Conservation (phyloP, 2,113 vertebrate species). For the Neodontobutis hainanensis region DNA sequence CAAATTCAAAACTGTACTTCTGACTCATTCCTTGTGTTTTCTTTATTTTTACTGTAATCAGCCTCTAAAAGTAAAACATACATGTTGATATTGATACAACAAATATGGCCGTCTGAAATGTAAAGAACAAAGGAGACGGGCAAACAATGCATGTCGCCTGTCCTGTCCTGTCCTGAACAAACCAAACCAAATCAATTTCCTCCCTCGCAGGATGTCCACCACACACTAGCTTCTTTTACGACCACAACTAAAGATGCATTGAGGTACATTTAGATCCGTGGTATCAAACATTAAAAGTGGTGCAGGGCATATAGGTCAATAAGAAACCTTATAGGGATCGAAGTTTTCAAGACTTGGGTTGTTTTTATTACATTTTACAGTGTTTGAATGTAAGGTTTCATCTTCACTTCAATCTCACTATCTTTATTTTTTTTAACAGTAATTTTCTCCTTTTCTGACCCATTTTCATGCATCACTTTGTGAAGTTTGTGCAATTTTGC, state of each 20-base stretch:
- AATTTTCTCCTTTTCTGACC: background rate
- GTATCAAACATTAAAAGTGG: too few species aligned
- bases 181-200: conserved; percentile 57
- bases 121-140: conserved; percentile 15
- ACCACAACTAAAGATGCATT: conserved; percentile 53
- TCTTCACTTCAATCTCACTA: conserved; percentile 29
- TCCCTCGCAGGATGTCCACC: conserved; percentile 60
- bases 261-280: background rate
- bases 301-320: too few species aligned
- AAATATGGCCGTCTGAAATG: conserved; percentile 20
- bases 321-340: too few species aligned
- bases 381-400: too few species aligned
- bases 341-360: too few species aligned
- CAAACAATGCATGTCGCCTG: conserved; percentile 26
- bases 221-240: conserved; percentile 36
- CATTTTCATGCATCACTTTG: too few species aligned
- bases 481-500: too few species aligned
- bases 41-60: conserved; percentile 9
- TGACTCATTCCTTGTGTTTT: conserved; percentile 42
- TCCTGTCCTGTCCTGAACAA: conserved; percentile 41
- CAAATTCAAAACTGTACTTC: conserved; percentile 52
- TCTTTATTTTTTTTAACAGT: conserved; percentile 29
- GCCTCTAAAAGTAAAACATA: conserved; percentile 12
- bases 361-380: too few species aligned
- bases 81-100: conserved; percentile 47